These are phyloP conservation scores for Andrena haemorrhoa DNA, from an alignment of 2,888 invertebrate genomes.

Conservation along the genomic window DNA sequence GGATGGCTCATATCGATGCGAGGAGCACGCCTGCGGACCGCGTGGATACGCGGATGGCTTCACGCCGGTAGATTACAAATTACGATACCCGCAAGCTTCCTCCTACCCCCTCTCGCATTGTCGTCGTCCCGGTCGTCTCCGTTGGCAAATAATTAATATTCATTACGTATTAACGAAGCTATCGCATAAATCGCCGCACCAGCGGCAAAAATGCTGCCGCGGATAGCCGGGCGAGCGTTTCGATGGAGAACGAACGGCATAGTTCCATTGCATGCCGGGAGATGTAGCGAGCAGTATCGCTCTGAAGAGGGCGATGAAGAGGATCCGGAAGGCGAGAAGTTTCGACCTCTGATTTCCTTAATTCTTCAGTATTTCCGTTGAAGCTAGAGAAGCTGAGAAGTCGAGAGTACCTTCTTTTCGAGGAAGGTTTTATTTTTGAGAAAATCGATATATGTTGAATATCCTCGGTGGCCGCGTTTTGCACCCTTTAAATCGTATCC, in stretches of 20 bases:
- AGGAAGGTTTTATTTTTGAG: not conserved
- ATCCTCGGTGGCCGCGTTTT: too few species aligned
- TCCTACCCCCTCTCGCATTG: constrained; percentile 37
- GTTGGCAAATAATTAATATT: constrained; percentile 84
- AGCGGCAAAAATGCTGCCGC: constrained; percentile 70
- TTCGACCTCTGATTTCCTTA: not conserved
- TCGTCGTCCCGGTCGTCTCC: constrained; percentile 64
- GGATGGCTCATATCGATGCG: constrained; percentile 71
- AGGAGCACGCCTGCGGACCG: constrained; percentile 66
- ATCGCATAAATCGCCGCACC: constrained; percentile 81
- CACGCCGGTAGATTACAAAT: constrained; percentile 81
- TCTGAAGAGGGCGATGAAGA: constrained; percentile 3
- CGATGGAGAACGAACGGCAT: constrained; percentile 44
- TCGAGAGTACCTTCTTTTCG: not conserved
- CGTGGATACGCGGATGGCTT: constrained; percentile 69
- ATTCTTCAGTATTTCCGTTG: too few species aligned
- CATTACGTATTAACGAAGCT: constrained; percentile 84
- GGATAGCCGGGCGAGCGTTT: constrained; percentile 67
- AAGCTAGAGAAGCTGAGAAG: not conserved
- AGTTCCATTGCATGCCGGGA: constrained; percentile 72
- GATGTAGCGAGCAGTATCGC: constrained; percentile 78
- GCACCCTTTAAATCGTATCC: not conserved
- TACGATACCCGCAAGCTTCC: constrained; percentile 71
- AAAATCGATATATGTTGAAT: not conserved
- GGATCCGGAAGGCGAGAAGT: not conserved